Percentiles rank a stretch among this genome's conserved stretches.
Evolutionary conservation across 2,888 invertebrate species (phyloP).

Genomic region (Antitype chi): DNA sequence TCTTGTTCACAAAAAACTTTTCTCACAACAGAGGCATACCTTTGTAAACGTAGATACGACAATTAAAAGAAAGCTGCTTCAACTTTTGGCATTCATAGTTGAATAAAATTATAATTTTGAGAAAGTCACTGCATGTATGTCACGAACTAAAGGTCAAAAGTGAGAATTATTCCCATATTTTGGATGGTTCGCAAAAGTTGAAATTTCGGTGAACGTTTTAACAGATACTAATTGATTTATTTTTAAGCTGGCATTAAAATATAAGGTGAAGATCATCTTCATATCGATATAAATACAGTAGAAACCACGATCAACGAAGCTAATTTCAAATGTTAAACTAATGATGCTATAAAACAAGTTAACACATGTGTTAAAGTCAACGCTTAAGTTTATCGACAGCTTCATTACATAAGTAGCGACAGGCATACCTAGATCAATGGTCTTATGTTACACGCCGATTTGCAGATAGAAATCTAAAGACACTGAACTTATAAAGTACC

Average conservation of each 20-base stretch:
- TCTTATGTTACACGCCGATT: conserved; percentile 42
- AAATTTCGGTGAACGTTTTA: conserved; percentile 8
- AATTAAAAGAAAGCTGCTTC: conserved; percentile 67
- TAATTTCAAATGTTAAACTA: background rate
- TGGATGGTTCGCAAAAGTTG: conserved; percentile 39
- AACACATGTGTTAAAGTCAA: conserved; percentile 1
- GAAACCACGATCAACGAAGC: too few species aligned
- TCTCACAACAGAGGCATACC: conserved; percentile 51
- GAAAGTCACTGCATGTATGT: conserved; percentile 62
- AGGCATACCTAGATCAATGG: conserved; percentile 37
- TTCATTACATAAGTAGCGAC: conserved; percentile 42
- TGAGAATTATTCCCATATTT: conserved; percentile 52
- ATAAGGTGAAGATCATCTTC: background rate
- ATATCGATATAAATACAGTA: background rate
- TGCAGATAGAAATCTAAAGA: conserved; percentile 58
- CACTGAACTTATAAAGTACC: conserved; percentile 56
- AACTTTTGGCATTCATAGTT: conserved; percentile 63
- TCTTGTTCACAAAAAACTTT: conserved; percentile 61
- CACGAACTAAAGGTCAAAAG: conserved; percentile 58
- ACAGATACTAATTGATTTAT: conserved; percentile 5
- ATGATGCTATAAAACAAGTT: conserved; percentile 10
- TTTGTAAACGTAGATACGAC: conserved; percentile 61
- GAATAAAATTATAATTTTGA: conserved; percentile 61
- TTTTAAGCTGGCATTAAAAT: background rate
- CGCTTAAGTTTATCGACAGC: conserved; percentile 8